Conservation (phyloP, 1,140 invertebrate genomes). For the Drosophila teissieri region DNA sequence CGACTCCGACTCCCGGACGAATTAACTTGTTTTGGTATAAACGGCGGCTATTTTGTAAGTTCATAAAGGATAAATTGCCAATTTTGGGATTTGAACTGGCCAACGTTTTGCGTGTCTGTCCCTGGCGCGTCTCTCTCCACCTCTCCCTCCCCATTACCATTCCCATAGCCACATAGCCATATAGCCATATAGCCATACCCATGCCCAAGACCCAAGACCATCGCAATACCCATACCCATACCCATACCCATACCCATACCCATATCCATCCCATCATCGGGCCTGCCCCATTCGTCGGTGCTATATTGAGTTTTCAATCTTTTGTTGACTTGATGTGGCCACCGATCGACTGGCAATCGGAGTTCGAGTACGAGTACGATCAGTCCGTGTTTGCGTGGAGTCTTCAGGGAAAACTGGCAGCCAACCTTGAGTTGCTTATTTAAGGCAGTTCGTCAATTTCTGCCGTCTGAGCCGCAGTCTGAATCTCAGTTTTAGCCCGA, state of each 20-base stretch:
- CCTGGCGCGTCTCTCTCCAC: slow-evolving; percentile 25
- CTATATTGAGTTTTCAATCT: slow-evolving; percentile 84
- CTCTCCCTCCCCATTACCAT: slow-evolving; percentile 4
- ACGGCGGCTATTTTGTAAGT: slow-evolving; percentile 84
- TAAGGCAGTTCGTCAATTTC: slow-evolving; percentile 78
- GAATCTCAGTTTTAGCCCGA: not conserved
- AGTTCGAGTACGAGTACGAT: slow-evolving; percentile 3
- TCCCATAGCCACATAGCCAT: not conserved
- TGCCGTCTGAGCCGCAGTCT: slow-evolving; percentile 33
- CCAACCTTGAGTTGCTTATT: slow-evolving; percentile 82
- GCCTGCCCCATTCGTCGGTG: slow-evolving; percentile 58
- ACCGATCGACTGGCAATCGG: slow-evolving; percentile 64
- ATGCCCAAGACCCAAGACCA: slow-evolving; percentile 1
- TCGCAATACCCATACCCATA: not conserved
- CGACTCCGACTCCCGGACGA: slow-evolving; percentile 61
- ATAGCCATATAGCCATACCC: not conserved
- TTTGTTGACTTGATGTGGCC: slow-evolving; percentile 82
- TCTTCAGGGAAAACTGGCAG: slow-evolving; percentile 82
- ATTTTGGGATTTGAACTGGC: slow-evolving; percentile 83
- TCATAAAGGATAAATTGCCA: slow-evolving; percentile 84
- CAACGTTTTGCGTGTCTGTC: slow-evolving; percentile 75
- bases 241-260: slow-evolving; percentile 38
- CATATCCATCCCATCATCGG: slow-evolving; percentile 51
- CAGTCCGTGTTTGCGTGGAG: slow-evolving; percentile 38
- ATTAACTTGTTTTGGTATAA: slow-evolving; percentile 84